Conservation (phyloP, 2,888 invertebrate genomes). For the Drosophila pegasa region DNA sequence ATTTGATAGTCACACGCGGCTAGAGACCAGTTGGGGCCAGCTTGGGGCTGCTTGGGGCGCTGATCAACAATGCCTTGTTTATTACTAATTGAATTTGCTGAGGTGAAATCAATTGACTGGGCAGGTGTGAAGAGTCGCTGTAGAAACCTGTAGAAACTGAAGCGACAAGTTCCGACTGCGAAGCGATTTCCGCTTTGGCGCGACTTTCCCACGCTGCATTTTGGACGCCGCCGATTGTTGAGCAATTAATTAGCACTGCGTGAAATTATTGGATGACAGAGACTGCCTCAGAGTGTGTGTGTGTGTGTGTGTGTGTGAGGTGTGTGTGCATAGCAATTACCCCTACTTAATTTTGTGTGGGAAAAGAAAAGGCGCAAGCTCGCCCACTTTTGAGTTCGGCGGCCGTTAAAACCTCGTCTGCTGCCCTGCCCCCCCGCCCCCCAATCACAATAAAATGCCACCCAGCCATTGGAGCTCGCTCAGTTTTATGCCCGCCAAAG, state of each 20-base stretch:
- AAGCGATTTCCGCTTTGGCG: constrained; percentile 38
- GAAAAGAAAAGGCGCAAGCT: constrained; percentile 51
- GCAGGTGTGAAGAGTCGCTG: constrained; percentile 74
- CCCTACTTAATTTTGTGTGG: constrained; percentile 29
- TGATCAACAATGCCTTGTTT: constrained; percentile 75
- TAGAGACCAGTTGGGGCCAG: neutral
- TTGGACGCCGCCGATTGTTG: constrained; percentile 60
- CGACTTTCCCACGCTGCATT: constrained; percentile 68
- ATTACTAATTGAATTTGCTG: constrained; percentile 80
- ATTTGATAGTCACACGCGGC: constrained; percentile 70
- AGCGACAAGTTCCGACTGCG: constrained; percentile 49
- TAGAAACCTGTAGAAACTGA: constrained; percentile 39
- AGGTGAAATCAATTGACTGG: constrained; percentile 61
- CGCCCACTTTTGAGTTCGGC: too few relatives aligned
- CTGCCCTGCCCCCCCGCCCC: too few relatives aligned
- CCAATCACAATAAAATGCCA: constrained; percentile 77
- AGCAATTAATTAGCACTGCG: constrained; percentile 79
- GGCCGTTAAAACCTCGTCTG: too few relatives aligned
- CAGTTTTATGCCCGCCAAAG: constrained; percentile 70
- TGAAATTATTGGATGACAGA: constrained; percentile 64
- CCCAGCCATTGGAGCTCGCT: constrained; percentile 67
- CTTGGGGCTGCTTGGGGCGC: constrained; percentile 30
- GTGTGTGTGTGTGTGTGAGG: constrained; percentile 41
- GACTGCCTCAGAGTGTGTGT: constrained; percentile 5
- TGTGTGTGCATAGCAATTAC: constrained; percentile 69